Evolutionary conservation across 2,797 vertebrate species (phyloP).

Genomic region (Anguilla pacifica): DNA sequence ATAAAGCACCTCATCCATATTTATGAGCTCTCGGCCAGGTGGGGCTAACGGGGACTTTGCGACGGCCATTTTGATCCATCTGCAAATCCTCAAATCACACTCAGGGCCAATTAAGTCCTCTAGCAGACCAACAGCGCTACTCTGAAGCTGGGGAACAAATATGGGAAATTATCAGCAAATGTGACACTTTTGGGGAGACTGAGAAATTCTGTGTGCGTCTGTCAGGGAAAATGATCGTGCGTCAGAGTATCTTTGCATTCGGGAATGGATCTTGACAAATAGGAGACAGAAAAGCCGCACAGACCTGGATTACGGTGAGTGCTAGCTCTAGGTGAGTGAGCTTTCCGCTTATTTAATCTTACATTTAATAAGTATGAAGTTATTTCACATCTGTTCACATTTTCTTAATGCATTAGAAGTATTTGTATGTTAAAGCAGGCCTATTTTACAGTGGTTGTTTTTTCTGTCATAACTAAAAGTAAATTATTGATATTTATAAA

Average conservation of each 20-base stretch:
- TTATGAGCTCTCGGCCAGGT: conserved; percentile 60
- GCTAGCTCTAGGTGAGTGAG: conserved; percentile 33
- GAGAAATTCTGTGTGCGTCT: neutral
- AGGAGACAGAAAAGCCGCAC: conserved; percentile 40
- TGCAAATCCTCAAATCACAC: conserved; percentile 74
- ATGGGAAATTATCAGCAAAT: conserved; percentile 38
- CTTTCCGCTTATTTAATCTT: neutral
- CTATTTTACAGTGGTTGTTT: neutral
- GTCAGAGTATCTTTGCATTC: neutral
- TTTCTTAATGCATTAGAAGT: neutral
- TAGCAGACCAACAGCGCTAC: conserved; percentile 36
- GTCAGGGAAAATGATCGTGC: conserved; percentile 12
- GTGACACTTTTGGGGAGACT: conserved; percentile 19
- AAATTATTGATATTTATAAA: neutral
- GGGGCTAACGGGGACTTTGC: conserved; percentile 62
- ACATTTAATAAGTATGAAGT: neutral
- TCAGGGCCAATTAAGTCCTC: conserved; percentile 65
- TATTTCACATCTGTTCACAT: neutral
- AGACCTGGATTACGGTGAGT: conserved; percentile 42
- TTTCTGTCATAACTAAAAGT: neutral
- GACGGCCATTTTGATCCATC: conserved; percentile 63
- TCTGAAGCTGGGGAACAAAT: conserved; percentile 54
- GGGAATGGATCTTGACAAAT: conserved; percentile 47
- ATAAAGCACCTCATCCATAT: conserved; percentile 35
- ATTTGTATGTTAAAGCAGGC: neutral